Evolutionary conservation across 2,113 vertebrate genomes (phyloP), one percentile per base, ranked within the genome.

Genomic region (Pelusios castaneus): DNA sequence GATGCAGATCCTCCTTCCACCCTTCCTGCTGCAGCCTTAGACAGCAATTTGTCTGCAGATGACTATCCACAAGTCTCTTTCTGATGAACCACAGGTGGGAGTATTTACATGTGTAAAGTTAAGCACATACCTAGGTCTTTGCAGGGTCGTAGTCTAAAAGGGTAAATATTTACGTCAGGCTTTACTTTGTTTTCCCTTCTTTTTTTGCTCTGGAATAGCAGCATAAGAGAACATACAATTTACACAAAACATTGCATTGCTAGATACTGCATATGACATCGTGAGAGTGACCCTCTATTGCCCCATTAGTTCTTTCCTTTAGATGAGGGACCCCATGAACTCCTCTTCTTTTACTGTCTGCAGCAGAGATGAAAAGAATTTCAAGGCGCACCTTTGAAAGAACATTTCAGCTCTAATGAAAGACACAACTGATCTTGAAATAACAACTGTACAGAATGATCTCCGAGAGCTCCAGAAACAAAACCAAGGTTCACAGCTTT

Each of bases 351-450:
- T 45, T 76, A 41, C 86, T 81, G 70, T 55, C 82, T 85, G 55
- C 58, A 58, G 41, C 13, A 78, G 7, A 31, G 31, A 16, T 3
- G 13, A 24, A 70, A 55, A 43, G 6, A 84, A 85, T 1, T 0
- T 11, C 38, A 77, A 76, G 67, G 29, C 47, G 8, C 52, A 41
- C 17, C 51, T 88, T 87, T 79, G 84, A 77, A 83, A 89, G 84
- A 92, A 63, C 70, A 54, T 54, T 88, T 93, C 43, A 52, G 14
- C 86, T 41, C 41, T 56, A 87, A 22, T 25, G 75, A 90, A 90
- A 92, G 22, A 29, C 77, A 54, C 70, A 85, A 76, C 47, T 87
- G 84, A 83, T 86, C 86, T 94, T 93, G 91, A 86, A 70, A 21
- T 22, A 6, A 85, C 31, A 86, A 2, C 38, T 56, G 47, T n/a